Evolutionary conservation across 2,113 vertebrate genomes (phyloP), one percentile per base, ranked within the genome.

Genomic region (Lynx canadensis): DNA sequence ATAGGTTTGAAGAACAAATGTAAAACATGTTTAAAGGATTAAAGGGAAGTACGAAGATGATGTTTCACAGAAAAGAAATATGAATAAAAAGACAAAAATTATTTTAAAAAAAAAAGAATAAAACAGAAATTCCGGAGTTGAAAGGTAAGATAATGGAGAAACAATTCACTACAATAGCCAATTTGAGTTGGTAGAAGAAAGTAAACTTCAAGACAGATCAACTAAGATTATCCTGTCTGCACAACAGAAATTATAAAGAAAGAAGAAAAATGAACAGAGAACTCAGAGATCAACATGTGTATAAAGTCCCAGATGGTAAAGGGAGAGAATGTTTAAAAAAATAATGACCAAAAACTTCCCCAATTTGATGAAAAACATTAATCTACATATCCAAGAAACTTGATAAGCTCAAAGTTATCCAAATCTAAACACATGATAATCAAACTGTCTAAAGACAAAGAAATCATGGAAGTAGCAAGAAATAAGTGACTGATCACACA

Each of bases 141-240:
- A 92, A 82, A 84, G 36, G 10, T 52, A 82, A 94, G 65, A 68
- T 45, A 55, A 41, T 25, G 36, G 48, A 65, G 41, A 74, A 66
- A 85, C 63, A 94, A 76, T 88, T 82, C 23, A 90, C 48, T 68
- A 50, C 18, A 91, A 86, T 4, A 95, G 57, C 27, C 87, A 23
- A 82, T 91, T 82, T 88, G 68, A 83, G n/a, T 65, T 55, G 31
- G 50, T 36, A 95, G 19, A 94, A 73, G 41, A 69, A 90, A 66
- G 33, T 63, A 41, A 89, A 91, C 27, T 33, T 74, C 55, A 87
- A 66, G 23, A 68, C 7, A 27, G 48, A 36, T 57, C 55, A 29
- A 29, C 5, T 94, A 41, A 65, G 27, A 69, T n/a, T 63, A 52
- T 55, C 25, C 13, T 65, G 6, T 52, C 19, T 92, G 14, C 50